phyloP scores from a whole-genome alignment of 2,113 vertebrate genomes.

The Pardalotus punctatus region DNA sequence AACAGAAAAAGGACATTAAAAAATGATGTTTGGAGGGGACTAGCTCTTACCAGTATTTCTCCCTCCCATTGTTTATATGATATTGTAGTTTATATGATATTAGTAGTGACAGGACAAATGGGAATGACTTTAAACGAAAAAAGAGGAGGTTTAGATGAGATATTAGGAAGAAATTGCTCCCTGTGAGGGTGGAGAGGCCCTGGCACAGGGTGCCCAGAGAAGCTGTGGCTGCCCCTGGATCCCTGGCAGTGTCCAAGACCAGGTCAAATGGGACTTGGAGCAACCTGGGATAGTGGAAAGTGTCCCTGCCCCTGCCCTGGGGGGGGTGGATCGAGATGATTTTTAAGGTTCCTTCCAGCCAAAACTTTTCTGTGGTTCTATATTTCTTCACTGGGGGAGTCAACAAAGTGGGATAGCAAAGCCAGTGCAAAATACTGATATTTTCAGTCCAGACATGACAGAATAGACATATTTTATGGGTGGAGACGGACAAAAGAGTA shows the following conservation, averaged over 20 bases:
- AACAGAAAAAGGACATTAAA: not conserved
- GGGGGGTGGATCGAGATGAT: accelerated
- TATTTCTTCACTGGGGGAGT: not conserved
- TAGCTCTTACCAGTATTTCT: not conserved
- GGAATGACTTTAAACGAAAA: not conserved
- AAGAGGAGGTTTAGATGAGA: not conserved
- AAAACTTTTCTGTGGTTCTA: not conserved
- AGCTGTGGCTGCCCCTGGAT: not conserved
- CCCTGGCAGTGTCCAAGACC: not conserved
- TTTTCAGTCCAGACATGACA: not conserved
- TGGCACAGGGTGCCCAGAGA: not conserved
- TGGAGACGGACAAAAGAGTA: not conserved
- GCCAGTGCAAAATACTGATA: not conserved
- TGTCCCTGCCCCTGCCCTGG: not conserved
- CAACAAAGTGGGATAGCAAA: not conserved
- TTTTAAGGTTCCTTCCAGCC: not conserved
- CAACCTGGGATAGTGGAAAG: accelerated
- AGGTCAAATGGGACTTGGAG: accelerated
- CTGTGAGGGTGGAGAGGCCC: accelerated
- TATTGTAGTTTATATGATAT: not conserved
- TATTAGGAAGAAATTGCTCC: not conserved
- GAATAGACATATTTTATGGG: not conserved
- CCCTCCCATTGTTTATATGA: accelerated
- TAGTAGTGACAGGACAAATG: not conserved
- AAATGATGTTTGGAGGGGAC: accelerated